These are phyloP conservation scores for Astropecten irregularis DNA, from an alignment of 53 echinoderm and acorn worm species.

Conservation along the genomic window DNA sequence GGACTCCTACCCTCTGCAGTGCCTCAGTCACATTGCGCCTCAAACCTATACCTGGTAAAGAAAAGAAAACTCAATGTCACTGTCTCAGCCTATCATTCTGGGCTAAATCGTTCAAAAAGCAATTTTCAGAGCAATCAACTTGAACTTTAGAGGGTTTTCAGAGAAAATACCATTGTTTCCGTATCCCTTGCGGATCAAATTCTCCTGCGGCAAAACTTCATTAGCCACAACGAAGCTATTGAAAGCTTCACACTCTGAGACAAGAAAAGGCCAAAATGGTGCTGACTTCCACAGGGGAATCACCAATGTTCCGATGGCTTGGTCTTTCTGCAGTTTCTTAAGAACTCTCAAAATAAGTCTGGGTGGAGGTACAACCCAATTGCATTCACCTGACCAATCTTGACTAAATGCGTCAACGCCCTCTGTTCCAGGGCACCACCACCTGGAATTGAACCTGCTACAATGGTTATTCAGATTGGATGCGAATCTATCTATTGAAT, in stretches of 20 bases:
- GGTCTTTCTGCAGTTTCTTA: slow-evolving; percentile 3
- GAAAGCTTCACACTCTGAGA: background rate
- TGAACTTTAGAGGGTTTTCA: background rate
- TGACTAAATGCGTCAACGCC: slow-evolving; percentile 10
- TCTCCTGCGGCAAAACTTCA: background rate
- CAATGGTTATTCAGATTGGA: slow-evolving; percentile 12
- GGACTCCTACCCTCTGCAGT: background rate
- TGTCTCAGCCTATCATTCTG: too few relatives aligned
- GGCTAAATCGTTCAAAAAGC: background rate
- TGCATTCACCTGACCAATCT: background rate
- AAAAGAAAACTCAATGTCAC: background rate
- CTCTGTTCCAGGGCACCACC: background rate
- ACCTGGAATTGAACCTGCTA: background rate
- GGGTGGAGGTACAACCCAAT: background rate
- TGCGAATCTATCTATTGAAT: slow-evolving; percentile 52
- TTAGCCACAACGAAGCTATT: background rate
- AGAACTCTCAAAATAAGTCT: background rate
- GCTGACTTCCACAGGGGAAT: slow-evolving; percentile 42
- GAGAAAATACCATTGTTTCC: slow-evolving; percentile 47
- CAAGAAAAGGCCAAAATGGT: slow-evolving; percentile 33
- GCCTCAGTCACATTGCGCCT: background rate
- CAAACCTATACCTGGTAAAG: slow-evolving; percentile 16
- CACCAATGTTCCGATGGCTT: slow-evolving; percentile 28
- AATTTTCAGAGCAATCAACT: slow-evolving; percentile 25
- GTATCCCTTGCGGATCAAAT: background rate